These are phyloP conservation scores for Drosophila anomalata DNA, from an alignment of 2,888 invertebrate species.

Conservation along the genomic window DNA sequence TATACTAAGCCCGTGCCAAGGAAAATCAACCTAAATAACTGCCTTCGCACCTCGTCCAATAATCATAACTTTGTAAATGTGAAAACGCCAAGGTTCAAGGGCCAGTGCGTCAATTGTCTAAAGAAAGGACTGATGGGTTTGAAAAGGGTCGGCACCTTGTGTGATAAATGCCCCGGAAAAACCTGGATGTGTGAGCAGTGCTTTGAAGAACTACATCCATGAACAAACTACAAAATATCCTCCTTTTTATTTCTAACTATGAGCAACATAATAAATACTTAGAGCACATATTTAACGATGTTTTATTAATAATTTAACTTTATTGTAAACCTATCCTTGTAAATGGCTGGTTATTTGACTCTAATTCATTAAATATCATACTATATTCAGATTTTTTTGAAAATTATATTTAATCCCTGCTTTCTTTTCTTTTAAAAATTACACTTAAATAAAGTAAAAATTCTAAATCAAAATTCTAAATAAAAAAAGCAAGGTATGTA, in stretches of 20 bases:
- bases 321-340: too few relatives aligned
- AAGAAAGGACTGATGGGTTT: conserved; percentile 61
- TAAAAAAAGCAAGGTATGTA: too few relatives aligned
- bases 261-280: too few relatives aligned
- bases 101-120: conserved; percentile 82
- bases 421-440: background rate
- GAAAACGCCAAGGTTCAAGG: conserved; percentile 79
- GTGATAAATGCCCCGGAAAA: conserved; percentile 81
- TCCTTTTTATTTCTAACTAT: background rate
- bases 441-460: background rate
- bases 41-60: conserved; percentile 72
- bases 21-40: background rate
- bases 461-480: background rate
- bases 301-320: too few relatives aligned
- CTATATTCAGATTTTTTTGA: background rate
- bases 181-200: conserved; percentile 83
- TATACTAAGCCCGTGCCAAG: background rate
- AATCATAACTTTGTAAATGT: conserved; percentile 80
- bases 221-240: background rate
- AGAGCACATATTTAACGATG: too few relatives aligned
- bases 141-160: conserved; percentile 80
- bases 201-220: conserved; percentile 65
- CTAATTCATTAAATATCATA: too few relatives aligned
- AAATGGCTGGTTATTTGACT: too few relatives aligned
- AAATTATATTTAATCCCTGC: background rate